These are phyloP conservation scores for Hucho hucho DNA, from an alignment of 2,113 vertebrate species.

Conservation along the genomic window DNA sequence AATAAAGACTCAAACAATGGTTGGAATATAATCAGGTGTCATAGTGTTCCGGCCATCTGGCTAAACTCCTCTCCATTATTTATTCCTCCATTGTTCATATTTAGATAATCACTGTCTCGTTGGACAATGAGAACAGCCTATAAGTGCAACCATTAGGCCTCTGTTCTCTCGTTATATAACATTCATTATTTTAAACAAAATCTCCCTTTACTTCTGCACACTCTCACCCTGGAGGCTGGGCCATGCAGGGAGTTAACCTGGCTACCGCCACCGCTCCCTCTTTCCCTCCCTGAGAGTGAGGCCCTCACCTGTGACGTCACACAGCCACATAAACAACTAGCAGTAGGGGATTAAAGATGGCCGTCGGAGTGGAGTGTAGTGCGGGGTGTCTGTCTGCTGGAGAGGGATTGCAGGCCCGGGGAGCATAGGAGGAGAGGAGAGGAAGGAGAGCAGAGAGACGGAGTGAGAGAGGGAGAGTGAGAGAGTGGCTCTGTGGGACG, in stretches of 20 bases:
- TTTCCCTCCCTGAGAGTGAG: slow-evolving; percentile 40
- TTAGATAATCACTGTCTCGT: slow-evolving; percentile 19
- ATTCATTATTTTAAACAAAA: slow-evolving; percentile 66
- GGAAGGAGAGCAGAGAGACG: slow-evolving; percentile 28
- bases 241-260: slow-evolving; percentile 57
- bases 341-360: slow-evolving; percentile 66
- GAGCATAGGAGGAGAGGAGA: slow-evolving; percentile 46
- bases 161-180: slow-evolving; percentile 61
- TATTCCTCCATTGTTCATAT: not conserved
- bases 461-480: slow-evolving; percentile 32
- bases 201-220: slow-evolving; percentile 39
- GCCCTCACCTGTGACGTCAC: slow-evolving; percentile 61
- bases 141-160: slow-evolving; percentile 68
- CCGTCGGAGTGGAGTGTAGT: slow-evolving; percentile 54
- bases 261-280: slow-evolving; percentile 21
- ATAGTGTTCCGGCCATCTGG: slow-evolving; percentile 62
- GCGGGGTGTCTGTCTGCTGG: slow-evolving; percentile 62
- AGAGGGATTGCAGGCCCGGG: slow-evolving; percentile 73
- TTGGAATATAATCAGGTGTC: slow-evolving; percentile 54
- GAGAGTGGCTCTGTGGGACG: slow-evolving; percentile 55
- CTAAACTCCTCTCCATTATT: slow-evolving; percentile 49
- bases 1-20: slow-evolving; percentile 47
- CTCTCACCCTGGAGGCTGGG: slow-evolving; percentile 57
- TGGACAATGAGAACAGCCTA: slow-evolving; percentile 47
- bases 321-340: slow-evolving; percentile 70